These are phyloP conservation scores for Chelonus insularis DNA, from an alignment of 1,140 invertebrate genomes.

Conservation along the genomic window DNA sequence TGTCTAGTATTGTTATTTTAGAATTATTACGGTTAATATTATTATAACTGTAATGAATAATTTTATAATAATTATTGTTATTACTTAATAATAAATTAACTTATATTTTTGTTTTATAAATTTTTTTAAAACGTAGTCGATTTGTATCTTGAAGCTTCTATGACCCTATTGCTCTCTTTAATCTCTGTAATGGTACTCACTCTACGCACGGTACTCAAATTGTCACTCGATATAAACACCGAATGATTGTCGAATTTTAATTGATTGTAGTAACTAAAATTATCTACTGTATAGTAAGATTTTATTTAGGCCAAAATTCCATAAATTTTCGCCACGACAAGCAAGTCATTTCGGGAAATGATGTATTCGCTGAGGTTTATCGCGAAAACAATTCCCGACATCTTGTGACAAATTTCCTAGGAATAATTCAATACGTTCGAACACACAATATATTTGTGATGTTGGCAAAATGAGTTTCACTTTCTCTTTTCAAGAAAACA, in stretches of 20 bases:
- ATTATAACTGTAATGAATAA: too few species aligned
- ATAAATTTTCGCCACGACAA: constrained; percentile 38
- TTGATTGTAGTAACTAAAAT: background rate
- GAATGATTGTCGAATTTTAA: background rate
- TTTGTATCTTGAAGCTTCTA: constrained; percentile 6
- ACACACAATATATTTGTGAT: too few species aligned
- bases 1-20: too few species aligned
- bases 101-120: background rate
- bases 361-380: constrained; percentile 42
- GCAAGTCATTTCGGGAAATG: constrained; percentile 48
- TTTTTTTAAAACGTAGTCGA: background rate
- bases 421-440: too few species aligned
- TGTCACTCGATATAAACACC: background rate
- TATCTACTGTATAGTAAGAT: background rate
- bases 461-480: too few species aligned
- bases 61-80: too few species aligned
- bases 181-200: constrained; percentile 12
- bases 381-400: constrained; percentile 55
- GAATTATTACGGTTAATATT: too few species aligned
- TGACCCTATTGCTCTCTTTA: constrained; percentile 15
- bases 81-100: background rate
- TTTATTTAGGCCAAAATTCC: constrained; percentile 45
- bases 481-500: too few species aligned
- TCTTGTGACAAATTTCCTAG: constrained; percentile 49
- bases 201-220: background rate